These are phyloP conservation scores for Pantherophis alleghaniensis DNA, from an alignment of 2,797 vertebrate genomes.

Conservation along the genomic window DNA sequence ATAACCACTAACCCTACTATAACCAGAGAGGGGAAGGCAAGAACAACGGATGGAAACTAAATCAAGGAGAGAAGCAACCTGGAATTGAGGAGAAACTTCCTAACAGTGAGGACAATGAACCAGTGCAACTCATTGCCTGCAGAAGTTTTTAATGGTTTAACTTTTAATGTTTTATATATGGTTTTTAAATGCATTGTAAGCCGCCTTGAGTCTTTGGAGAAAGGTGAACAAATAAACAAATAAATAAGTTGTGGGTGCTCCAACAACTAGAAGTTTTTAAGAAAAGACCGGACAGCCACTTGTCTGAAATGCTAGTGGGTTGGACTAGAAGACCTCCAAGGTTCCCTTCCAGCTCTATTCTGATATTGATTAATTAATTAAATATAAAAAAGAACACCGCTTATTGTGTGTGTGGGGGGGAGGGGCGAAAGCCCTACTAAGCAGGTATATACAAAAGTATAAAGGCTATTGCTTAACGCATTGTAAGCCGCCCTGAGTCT, in stretches of 20 bases:
- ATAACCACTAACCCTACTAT: neutral
- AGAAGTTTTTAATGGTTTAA: neutral
- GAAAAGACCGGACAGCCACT: neutral
- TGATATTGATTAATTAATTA: neutral
- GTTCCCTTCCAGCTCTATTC: neutral
- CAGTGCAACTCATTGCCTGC: neutral
- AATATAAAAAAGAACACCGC: too few relatives aligned
- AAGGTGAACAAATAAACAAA: too few relatives aligned
- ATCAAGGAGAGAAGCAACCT: neutral
- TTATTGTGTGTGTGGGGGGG: too few relatives aligned
- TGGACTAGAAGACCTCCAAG: neutral
- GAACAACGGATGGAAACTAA: neutral
- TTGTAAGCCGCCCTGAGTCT: too few relatives aligned
- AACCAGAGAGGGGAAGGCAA: neutral
- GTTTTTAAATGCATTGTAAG: too few relatives aligned
- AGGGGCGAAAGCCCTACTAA: too few relatives aligned
- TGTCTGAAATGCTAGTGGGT: neutral
- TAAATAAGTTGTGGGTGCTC: too few relatives aligned
- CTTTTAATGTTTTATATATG: too few relatives aligned
- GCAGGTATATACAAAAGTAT: too few relatives aligned
- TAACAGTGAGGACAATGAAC: neutral
- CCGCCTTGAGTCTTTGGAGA: too few relatives aligned
- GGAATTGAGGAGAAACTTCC: neutral
- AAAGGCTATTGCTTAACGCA: too few relatives aligned
- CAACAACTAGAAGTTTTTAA: neutral